Percentiles rank a stretch among this genome's conserved stretches.
These are phyloP conservation scores for Pyrrhosoma nymphula DNA, from an alignment of 2,888 invertebrate species.

Conservation along the genomic window DNA sequence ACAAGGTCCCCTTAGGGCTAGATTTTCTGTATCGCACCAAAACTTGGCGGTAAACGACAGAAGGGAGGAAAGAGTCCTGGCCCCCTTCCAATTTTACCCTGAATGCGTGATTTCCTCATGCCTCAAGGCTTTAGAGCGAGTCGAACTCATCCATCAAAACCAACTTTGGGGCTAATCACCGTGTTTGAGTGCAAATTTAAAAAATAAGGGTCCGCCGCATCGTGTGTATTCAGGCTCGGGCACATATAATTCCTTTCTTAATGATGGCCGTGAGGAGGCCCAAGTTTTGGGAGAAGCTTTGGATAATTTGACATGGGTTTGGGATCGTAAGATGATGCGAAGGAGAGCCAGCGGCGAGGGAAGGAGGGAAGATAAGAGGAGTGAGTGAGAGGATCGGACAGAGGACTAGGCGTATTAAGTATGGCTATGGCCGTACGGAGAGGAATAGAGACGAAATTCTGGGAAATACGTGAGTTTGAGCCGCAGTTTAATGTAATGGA, in stretches of 20 bases:
- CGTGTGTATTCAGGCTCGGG: not conserved
- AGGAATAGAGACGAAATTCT: not conserved
- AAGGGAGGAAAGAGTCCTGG: too few species aligned
- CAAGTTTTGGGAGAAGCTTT: not conserved
- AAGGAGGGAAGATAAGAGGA: too few species aligned
- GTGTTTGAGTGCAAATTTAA: not conserved
- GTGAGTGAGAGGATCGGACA: too few species aligned
- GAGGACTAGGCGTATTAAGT: not conserved
- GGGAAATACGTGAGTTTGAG: not conserved
- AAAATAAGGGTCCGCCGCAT: not conserved
- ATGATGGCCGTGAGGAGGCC: not conserved
- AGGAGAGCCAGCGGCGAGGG: not conserved
- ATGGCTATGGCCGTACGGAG: not conserved
- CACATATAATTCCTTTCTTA: not conserved
- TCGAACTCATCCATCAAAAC: too few species aligned
- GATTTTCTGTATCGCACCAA: too few species aligned
- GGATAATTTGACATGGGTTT: not conserved
- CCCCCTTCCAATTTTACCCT: too few species aligned
- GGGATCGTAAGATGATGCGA: not conserved
- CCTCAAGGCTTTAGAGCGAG: too few species aligned
- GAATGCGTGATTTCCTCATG: too few species aligned
- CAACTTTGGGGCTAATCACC: too few species aligned
- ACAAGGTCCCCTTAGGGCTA: too few species aligned
- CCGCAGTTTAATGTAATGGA: not conserved
- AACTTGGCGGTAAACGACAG: too few species aligned